Base-by-base conservation (phyloP, 2,888 invertebrate species). In the Lepidocyrtinus sp. region DNA sequence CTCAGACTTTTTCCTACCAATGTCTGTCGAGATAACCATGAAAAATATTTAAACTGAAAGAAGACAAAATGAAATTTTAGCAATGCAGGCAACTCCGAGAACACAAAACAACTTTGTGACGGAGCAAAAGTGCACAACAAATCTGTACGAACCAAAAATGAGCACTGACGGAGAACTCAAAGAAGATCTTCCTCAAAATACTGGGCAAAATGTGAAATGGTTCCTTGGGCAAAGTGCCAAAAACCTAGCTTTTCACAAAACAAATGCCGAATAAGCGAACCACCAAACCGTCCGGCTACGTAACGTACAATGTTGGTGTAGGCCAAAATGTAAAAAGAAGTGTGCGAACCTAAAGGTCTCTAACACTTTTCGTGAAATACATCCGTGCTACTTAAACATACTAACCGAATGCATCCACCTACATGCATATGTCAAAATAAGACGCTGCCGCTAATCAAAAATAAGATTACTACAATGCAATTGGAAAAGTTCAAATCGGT, bases 181-280 rank as follows among this genome's bases (percentile, higher is more conserved):
- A 70, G 27, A 65, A 69, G 19, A 71, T 75, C 69, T 63, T 61
- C 69, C 70, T 36, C 59, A 80, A 81, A 50, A 74, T 68, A 63
- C 19, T 70, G 26, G 59, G 65, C 64, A 78, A 75, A 73, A n/a
- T n/a, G 50, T 50, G 68, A 71, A 75, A 81, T 81, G 74, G 75
- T 77, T 83, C 75, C 80, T 73, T 78, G 74, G 83, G 83, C 83
- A 83, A 19, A 24, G 21, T 83, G 83, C 83, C 83, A 83, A 83
- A 79, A 81, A 75, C 75, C 80, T 80, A 75, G 80, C 68, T 80
- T 71, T 67, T 68, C 46, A 65, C 46, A 22, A 63, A 72, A 21
- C 59, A 59, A 64, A 73, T 12, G 21, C 1, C 24, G 59, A 26
- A 22, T 50, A 61, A 19, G 25, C 46, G 68, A 73, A n/a, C 24